A percentile compares a stretch with the other conserved stretches of the same genome.
Evolutionary conservation across 2,797 vertebrate genomes (phyloP).

Genomic region (Darevskia mixta): DNA sequence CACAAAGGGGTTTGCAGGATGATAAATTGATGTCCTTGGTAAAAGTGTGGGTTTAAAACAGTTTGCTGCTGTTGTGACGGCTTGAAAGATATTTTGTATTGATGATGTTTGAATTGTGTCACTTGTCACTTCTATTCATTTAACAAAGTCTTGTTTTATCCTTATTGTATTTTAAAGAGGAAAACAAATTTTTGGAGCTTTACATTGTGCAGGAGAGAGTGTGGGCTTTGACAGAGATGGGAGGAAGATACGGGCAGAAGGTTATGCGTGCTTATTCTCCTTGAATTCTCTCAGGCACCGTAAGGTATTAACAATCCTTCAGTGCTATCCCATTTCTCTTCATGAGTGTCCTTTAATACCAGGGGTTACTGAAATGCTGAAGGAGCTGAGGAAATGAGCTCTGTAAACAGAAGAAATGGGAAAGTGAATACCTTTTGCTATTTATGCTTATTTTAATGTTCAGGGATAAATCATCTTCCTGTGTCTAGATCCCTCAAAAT

Average conservation of each 20-base stretch:
- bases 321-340: background rate
- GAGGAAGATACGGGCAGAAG: background rate
- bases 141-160: background rate
- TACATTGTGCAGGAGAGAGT: background rate
- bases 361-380: background rate
- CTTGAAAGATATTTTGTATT: background rate
- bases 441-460: background rate
- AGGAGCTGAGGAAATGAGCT: background rate
- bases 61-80: background rate
- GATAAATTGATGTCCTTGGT: background rate
- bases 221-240: too few relatives aligned
- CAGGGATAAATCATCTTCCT: conserved; percentile 13
- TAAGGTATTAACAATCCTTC: background rate
- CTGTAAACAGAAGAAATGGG: background rate
- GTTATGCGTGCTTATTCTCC: background rate
- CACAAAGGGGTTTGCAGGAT: background rate
- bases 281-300: background rate
- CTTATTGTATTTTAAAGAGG: background rate
- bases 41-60: background rate
- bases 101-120: background rate
- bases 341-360: background rate
- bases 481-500: accelerated
- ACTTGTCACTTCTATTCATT: background rate
- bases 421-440: background rate
- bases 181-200: background rate